Conservation (phyloP, 1,140 invertebrate genomes). For the Drosophila willistoni region DNA sequence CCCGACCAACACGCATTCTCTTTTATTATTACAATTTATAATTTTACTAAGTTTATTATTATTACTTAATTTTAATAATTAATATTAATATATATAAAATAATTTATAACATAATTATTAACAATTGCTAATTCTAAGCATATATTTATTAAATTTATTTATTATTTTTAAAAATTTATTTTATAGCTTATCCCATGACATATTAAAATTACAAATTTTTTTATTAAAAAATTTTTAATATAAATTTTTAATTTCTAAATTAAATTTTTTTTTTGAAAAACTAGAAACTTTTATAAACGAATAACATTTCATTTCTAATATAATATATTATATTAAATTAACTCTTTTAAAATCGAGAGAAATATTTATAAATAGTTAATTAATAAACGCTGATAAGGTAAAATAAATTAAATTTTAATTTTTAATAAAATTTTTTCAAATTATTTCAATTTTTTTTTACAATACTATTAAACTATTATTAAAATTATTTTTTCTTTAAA, state of each 20-base stretch:
- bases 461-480: constrained; percentile 84
- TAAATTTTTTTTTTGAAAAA: constrained; percentile 86
- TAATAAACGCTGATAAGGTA: constrained; percentile 88
- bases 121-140: too few species aligned
- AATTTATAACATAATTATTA: too few species aligned
- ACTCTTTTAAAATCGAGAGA: constrained; percentile 87
- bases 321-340: constrained; percentile 85
- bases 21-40: too few species aligned
- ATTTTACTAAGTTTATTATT: too few species aligned
- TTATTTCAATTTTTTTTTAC: constrained; percentile 74
- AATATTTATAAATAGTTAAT: constrained; percentile 83
- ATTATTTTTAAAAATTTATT: constrained; percentile 78
- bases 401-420: constrained; percentile 85
- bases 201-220: constrained; percentile 62
- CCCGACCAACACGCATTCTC: too few species aligned
- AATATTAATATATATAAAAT: too few species aligned
- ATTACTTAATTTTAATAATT: too few species aligned
- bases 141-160: too few species aligned
- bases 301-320: constrained; percentile 86
- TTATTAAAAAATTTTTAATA: constrained; percentile 75
- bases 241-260: constrained; percentile 82
- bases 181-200: constrained; percentile 66
- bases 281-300: constrained; percentile 87
- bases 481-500: constrained; percentile 63
- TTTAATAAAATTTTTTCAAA: constrained; percentile 80